These are phyloP conservation scores for Pristionchus maxplancki DNA, from an alignment of 2,888 invertebrate genomes.

Conservation along the genomic window DNA sequence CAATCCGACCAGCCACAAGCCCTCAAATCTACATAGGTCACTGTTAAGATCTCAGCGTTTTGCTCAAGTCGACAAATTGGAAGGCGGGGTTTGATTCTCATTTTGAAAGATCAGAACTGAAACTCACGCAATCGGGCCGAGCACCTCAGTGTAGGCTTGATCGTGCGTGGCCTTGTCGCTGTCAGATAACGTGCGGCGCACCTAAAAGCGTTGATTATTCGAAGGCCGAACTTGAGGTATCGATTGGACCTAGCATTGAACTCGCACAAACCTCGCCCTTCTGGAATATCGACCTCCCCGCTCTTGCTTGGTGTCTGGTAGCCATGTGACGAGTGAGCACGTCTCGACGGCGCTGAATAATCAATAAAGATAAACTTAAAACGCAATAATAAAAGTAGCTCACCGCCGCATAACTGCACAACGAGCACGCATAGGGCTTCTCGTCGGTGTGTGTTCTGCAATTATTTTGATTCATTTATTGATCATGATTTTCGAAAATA, in stretches of 20 bases:
- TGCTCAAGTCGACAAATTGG: too few species aligned
- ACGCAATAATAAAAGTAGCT: too few species aligned
- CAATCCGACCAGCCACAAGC: too few species aligned
- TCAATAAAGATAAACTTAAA: not conserved
- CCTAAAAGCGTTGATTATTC: not conserved
- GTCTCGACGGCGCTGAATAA: conserved; percentile 72
- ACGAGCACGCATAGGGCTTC: conserved; percentile 74
- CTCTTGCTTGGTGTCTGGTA: conserved; percentile 71
- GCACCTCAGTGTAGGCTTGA: not conserved
- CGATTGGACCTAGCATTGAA: not conserved
- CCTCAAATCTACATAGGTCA: too few species aligned
- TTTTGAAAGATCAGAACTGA: not conserved
- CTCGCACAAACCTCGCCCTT: conserved; percentile 38
- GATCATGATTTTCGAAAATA: too few species aligned
- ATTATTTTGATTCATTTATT: conserved; percentile 48
- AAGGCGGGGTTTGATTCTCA: not conserved
- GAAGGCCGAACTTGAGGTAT: not conserved
- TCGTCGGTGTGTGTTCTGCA: conserved; percentile 74
- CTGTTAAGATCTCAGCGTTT: too few species aligned
- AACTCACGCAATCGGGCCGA: conserved; percentile 36
- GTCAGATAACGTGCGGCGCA: not conserved
- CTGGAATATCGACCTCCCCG: conserved; percentile 58
- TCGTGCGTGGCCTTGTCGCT: conserved; percentile 36
- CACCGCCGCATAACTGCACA: conserved; percentile 74
- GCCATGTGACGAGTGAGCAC: conserved; percentile 75